Conservation (phyloP, 2,888 invertebrate species). For the Patella caerulea region DNA sequence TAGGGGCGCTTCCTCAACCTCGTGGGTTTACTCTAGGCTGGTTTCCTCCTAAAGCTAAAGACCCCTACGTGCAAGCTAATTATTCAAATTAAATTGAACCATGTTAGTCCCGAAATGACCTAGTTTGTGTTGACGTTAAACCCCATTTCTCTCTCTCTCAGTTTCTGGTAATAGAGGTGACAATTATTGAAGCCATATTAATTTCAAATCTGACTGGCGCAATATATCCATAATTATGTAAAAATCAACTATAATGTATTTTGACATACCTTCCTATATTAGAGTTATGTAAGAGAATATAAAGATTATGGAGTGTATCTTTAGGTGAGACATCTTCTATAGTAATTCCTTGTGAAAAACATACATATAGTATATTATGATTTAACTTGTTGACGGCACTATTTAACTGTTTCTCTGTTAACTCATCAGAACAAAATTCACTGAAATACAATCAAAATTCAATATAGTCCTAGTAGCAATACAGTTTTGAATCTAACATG, state of each 20-base stretch:
- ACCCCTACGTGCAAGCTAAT: too few species aligned
- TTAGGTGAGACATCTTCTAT: conserved; percentile 78
- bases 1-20: too few species aligned
- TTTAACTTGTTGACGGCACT: conserved; percentile 84
- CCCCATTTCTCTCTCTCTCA: too few species aligned
- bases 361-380: conserved; percentile 84
- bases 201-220: background rate
- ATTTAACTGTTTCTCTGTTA: conserved; percentile 82
- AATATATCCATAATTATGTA: background rate
- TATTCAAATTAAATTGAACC: too few species aligned
- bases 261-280: conserved; percentile 81
- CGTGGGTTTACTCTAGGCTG: too few species aligned
- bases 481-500: too few species aligned
- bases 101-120: too few species aligned
- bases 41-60: too few species aligned
- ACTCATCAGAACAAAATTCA: conserved; percentile 84
- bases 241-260: background rate
- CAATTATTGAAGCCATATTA: background rate
- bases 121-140: too few species aligned
- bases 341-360: conserved; percentile 83
- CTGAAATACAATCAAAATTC: conserved; percentile 73
- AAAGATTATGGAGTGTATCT: conserved; percentile 82
- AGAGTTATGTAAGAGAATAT: conserved; percentile 79
- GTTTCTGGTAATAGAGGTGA: too few species aligned
- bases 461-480: too few species aligned